Conservation (phyloP, 2,888 invertebrate genomes). For the Cantharis lateralis region DNA sequence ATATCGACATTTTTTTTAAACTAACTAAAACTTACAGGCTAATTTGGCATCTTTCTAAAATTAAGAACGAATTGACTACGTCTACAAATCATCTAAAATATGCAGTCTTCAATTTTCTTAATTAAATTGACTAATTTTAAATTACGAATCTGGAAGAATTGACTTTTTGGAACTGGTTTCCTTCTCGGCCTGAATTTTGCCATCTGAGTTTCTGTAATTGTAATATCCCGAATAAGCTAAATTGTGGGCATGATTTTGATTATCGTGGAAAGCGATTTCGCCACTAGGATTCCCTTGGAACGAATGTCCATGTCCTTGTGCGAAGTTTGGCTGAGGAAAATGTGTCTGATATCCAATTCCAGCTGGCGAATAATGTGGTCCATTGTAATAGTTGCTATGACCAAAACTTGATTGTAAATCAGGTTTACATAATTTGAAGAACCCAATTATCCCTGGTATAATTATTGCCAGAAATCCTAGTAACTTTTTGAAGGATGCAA, state of each 20-base stretch:
- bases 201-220: slow-evolving; percentile 65
- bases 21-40: not conserved
- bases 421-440: slow-evolving; percentile 83
- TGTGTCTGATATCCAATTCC: slow-evolving; percentile 70
- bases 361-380: slow-evolving; percentile 74
- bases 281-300: slow-evolving; percentile 46
- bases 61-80: not conserved
- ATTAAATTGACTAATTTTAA: not conserved
- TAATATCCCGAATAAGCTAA: slow-evolving; percentile 76
- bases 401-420: slow-evolving; percentile 63
- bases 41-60: not conserved
- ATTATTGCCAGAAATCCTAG: slow-evolving; percentile 79
- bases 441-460: slow-evolving; percentile 80
- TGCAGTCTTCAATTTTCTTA: not conserved
- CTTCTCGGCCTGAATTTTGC: slow-evolving; percentile 53
- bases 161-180: slow-evolving; percentile 50
- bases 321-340: slow-evolving; percentile 56
- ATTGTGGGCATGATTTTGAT: slow-evolving; percentile 63
- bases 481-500: slow-evolving; percentile 84
- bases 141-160: slow-evolving; percentile 54
- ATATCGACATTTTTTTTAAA: not conserved
- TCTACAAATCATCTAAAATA: not conserved
- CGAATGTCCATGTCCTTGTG: slow-evolving; percentile 51
- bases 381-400: slow-evolving; percentile 54
- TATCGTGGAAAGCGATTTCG: slow-evolving; percentile 69